These are phyloP conservation scores for Uria aalge DNA, from an alignment of 2,113 vertebrate species.

Conservation along the genomic window DNA sequence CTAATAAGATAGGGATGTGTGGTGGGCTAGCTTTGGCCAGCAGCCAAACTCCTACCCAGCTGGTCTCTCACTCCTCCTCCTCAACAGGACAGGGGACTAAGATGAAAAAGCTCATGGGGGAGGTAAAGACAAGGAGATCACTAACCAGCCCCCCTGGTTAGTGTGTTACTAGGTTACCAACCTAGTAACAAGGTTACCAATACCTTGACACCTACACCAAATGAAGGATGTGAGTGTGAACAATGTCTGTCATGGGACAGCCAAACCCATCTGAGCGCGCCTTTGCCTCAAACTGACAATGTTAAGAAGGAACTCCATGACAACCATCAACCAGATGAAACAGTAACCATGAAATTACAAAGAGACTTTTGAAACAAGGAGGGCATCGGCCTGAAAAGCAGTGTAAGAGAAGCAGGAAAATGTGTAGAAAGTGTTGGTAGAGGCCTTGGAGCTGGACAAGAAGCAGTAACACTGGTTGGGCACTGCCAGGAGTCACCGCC, in stretches of 20 bases:
- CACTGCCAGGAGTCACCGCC: too few relatives aligned
- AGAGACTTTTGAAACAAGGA: background rate
- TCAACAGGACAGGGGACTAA: background rate
- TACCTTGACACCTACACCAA: background rate
- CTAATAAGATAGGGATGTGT: background rate
- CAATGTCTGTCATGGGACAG: background rate
- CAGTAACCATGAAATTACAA: background rate
- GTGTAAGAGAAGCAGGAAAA: background rate
- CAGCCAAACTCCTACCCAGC: too few relatives aligned
- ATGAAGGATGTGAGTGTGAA: background rate
- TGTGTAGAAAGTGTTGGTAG: background rate
- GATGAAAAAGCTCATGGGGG: rapidly evolving
- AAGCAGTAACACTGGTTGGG: background rate
- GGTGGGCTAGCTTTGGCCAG: background rate
- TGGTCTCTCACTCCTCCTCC: background rate
- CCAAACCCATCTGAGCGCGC: background rate
- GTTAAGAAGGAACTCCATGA: background rate
- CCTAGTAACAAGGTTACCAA: too few relatives aligned
- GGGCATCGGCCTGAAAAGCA: background rate
- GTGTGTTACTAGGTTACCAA: too few relatives aligned
- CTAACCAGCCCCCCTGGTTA: background rate
- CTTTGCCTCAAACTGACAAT: background rate
- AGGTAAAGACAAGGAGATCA: background rate
- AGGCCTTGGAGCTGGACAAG: background rate
- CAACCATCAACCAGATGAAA: background rate